Conservation (phyloP, 1,140 invertebrate genomes). For the Eumaeus atala region DNA sequence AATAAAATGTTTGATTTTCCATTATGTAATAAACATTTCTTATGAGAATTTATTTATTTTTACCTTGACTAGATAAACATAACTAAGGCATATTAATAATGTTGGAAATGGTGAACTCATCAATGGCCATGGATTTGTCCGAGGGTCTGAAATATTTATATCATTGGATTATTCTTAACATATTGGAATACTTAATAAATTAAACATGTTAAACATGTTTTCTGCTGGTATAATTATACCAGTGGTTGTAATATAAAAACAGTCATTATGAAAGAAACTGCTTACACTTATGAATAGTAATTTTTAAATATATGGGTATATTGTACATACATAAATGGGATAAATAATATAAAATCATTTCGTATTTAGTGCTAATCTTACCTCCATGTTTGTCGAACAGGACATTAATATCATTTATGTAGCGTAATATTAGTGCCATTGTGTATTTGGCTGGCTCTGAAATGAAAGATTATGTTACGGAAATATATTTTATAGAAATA, state of each 20-base stretch:
- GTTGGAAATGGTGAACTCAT: slow-evolving; percentile 90
- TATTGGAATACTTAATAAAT: too few relatives aligned
- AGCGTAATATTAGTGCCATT: slow-evolving; percentile 72
- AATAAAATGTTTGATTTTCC: slow-evolving; percentile 18
- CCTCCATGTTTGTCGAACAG: slow-evolving; percentile 75
- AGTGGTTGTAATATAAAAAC: too few relatives aligned
- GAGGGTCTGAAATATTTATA: slow-evolving; percentile 77
- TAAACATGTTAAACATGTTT: too few relatives aligned
- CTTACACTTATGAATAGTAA: too few relatives aligned
- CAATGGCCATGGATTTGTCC: slow-evolving; percentile 87
- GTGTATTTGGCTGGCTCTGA: slow-evolving; percentile 62
- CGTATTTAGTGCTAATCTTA: slow-evolving; percentile 30
- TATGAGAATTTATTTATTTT: slow-evolving; percentile 18
- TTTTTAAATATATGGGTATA: background rate
- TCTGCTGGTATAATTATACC: too few relatives aligned
- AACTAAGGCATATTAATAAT: slow-evolving; percentile 82
- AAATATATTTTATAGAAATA: slow-evolving; percentile 13
- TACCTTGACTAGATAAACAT: slow-evolving; percentile 86
- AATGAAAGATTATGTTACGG: slow-evolving; percentile 37
- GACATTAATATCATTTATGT: slow-evolving; percentile 66
- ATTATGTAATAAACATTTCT: slow-evolving; percentile 4
- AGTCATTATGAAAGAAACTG: too few relatives aligned
- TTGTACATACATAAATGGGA: slow-evolving; percentile 3
- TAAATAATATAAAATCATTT: slow-evolving; percentile 15
- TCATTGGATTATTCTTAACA: too few relatives aligned